A percentile compares a stretch with the other conserved stretches of the same genome.
phyloP scores from a whole-genome alignment of 2,888 invertebrate species.

The Hirtodrosophila histrioides region DNA sequence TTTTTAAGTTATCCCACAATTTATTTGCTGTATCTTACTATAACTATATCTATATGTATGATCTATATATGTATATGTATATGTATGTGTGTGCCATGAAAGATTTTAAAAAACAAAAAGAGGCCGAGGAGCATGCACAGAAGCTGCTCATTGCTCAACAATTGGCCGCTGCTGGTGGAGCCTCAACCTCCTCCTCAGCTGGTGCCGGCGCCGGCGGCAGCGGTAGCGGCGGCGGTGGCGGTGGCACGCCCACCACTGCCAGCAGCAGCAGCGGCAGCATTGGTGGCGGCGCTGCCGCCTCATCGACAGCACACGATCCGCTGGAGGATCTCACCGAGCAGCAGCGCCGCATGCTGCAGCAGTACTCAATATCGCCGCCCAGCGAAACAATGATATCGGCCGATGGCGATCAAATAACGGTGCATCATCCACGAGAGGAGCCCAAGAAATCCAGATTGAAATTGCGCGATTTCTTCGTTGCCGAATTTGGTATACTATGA shows the following conservation, averaged over 20 bases:
- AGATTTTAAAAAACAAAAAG: conserved; percentile 83
- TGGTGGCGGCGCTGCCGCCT: conserved; percentile 14
- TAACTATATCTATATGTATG: conserved; percentile 18
- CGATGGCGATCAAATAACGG: conserved; percentile 83
- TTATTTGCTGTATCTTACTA: neutral
- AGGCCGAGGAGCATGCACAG: conserved; percentile 82
- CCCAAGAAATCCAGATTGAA: conserved; percentile 91
- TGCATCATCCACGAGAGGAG: conserved; percentile 89
- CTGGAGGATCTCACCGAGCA: conserved; percentile 80
- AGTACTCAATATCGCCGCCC: conserved; percentile 79
- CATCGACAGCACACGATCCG: conserved; percentile 51
- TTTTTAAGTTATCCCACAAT: conserved; percentile 16
- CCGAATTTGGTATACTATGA: conserved; percentile 89
- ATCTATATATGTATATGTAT: conserved; percentile 23
- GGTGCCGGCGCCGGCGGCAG: conserved; percentile 26
- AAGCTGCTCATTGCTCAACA: conserved; percentile 82
- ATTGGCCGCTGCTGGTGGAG: conserved; percentile 59
- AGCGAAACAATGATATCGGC: conserved; percentile 83
- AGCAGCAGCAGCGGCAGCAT: conserved; percentile 14
- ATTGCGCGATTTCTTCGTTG: conserved; percentile 94
- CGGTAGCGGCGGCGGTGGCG: conserved; percentile 34
- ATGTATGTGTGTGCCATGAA: conserved; percentile 27
- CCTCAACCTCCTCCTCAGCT: conserved; percentile 35
- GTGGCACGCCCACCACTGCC: conserved; percentile 23
- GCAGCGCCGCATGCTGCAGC: conserved; percentile 80